phyloP scores from a whole-genome alignment of 2,888 invertebrate genomes.

The Melinaea menophilus region DNA sequence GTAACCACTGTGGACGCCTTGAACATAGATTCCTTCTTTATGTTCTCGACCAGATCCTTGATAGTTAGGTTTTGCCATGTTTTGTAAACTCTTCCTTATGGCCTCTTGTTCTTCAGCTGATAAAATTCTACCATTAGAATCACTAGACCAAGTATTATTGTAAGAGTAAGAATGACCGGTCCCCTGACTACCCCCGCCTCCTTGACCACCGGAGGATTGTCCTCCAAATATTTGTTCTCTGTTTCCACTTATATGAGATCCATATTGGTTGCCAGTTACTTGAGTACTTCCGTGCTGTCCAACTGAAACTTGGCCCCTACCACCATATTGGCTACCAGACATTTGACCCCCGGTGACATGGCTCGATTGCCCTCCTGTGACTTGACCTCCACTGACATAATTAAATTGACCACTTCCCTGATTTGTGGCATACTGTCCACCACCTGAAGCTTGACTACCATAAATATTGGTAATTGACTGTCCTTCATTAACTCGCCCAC shows the following conservation, averaged over 20 bases:
- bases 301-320: conserved; percentile 17
- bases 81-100: conserved; percentile 48
- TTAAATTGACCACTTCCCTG: conserved; percentile 25
- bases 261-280: conserved; percentile 35
- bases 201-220: conserved; percentile 32
- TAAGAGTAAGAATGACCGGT: conserved; percentile 40
- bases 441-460: conserved; percentile 23
- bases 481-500: conserved; percentile 29
- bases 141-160: conserved; percentile 49
- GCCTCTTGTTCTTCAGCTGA: conserved; percentile 56
- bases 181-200: conserved; percentile 23
- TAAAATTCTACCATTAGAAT: conserved; percentile 45
- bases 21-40: conserved; percentile 25
- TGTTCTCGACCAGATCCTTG: conserved; percentile 33
- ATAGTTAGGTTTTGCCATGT: conserved; percentile 37
- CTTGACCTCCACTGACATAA: conserved; percentile 25
- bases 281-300: conserved; percentile 28
- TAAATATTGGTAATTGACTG: conserved; percentile 13
- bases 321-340: conserved; percentile 35
- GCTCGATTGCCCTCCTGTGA: conserved; percentile 34
- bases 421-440: conserved; percentile 13
- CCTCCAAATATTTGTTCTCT: conserved; percentile 18
- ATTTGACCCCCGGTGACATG: conserved; percentile 32
- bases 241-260: conserved; percentile 29
- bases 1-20: conserved; percentile 27